phyloP scores from a whole-genome alignment of 2,888 invertebrate species.

The Phymatocera aterrima region DNA sequence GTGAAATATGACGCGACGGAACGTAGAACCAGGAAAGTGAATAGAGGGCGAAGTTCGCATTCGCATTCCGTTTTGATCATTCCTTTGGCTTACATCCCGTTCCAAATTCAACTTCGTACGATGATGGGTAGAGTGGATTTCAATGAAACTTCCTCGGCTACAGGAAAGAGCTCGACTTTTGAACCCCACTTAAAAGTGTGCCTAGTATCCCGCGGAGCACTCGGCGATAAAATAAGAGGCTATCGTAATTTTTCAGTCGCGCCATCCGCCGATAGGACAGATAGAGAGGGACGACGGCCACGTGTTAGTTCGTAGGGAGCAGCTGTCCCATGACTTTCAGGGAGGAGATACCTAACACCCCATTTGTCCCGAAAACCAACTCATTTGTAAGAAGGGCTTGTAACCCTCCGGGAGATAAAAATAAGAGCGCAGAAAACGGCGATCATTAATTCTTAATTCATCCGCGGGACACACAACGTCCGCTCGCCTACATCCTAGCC shows the following conservation, averaged over 20 bases:
- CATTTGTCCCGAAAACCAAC: conserved; percentile 57
- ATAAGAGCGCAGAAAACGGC: conserved; percentile 52
- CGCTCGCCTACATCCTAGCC: no score
- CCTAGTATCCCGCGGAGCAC: conserved; percentile 47
- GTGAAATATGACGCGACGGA: no score
- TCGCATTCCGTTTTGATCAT: no score
- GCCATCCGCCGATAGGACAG: conserved; percentile 50
- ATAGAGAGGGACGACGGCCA: conserved; percentile 53
- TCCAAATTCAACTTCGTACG: background rate
- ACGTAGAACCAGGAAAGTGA: no score
- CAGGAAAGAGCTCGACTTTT: background rate
- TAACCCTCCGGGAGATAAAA: conserved; percentile 56
- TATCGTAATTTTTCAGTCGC: conserved; percentile 63
- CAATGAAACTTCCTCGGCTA: background rate
- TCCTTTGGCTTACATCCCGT: no score
- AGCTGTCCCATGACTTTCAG: conserved; percentile 52
- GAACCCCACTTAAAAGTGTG: conserved; percentile 39
- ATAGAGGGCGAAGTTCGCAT: no score
- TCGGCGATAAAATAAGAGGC: conserved; percentile 62
- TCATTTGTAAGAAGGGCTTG: conserved; percentile 63
- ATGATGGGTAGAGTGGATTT: background rate
- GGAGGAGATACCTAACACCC: conserved; percentile 56
- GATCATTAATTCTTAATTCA: conserved; percentile 28
- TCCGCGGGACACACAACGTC: no score
- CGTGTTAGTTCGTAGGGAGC: conserved; percentile 55